phyloP scores from a whole-genome alignment of 2,113 vertebrate species.

The Tyto alba region DNA sequence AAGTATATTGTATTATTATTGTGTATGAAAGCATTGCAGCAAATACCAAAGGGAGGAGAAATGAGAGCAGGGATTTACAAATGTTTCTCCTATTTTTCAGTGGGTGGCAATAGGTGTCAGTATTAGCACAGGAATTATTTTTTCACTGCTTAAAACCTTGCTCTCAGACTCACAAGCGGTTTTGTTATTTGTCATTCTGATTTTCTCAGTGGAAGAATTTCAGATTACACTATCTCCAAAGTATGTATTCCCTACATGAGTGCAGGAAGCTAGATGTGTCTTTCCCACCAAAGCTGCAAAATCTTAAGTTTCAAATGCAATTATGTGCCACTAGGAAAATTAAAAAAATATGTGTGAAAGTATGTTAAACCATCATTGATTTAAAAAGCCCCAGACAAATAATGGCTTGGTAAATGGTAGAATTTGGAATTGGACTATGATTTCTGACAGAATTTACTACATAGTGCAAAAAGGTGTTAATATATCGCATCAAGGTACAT shows the following conservation, averaged over 20 bases:
- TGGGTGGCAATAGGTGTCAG: slow-evolving; percentile 40
- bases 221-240: slow-evolving; percentile 1
- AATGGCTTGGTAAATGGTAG: background rate
- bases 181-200: background rate
- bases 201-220: slow-evolving; percentile 4
- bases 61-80: background rate
- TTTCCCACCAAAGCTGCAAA: slow-evolving; percentile 3
- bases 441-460: background rate
- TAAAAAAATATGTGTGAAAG: background rate
- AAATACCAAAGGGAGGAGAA: background rate
- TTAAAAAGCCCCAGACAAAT: background rate
- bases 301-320: background rate
- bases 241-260: background rate
- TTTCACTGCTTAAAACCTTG: background rate
- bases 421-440: background rate
- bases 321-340: background rate
- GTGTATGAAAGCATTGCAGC: background rate
- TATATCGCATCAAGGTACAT: background rate
- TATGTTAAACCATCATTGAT: background rate
- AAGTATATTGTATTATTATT: background rate
- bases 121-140: background rate
- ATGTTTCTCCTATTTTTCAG: background rate
- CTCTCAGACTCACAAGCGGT: background rate
- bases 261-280: background rate
- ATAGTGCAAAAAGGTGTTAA: background rate